Percentiles rank a stretch among this genome's conserved stretches.
Evolutionary conservation across 2,113 vertebrate species (phyloP).

Genomic region (Erythrolamprus reginae): DNA sequence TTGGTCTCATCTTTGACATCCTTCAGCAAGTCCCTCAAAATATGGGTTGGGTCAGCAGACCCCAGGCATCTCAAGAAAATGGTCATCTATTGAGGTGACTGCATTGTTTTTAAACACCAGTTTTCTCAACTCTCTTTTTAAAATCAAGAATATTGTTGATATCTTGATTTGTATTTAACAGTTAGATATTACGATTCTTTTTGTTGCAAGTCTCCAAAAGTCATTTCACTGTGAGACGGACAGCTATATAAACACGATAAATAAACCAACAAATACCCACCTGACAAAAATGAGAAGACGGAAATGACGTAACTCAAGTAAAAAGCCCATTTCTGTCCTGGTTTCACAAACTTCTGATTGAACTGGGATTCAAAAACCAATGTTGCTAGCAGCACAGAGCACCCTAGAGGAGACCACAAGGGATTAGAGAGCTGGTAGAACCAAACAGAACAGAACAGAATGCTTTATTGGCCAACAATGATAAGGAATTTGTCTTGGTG

Average conservation of each 20-base stretch:
- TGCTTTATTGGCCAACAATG: no score
- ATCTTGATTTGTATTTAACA: background rate
- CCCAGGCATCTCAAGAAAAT: background rate
- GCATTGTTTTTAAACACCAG: background rate
- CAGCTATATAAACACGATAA: background rate
- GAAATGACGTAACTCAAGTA: background rate
- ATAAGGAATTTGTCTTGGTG: no score
- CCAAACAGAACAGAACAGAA: no score
- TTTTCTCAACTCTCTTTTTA: background rate
- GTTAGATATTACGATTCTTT: background rate
- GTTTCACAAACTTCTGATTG: no score
- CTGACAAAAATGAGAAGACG: background rate
- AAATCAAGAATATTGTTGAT: background rate
- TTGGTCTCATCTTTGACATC: background rate
- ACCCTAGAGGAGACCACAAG: background rate
- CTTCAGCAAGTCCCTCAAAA: background rate
- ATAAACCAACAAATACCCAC: background rate
- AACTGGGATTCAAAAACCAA: background rate
- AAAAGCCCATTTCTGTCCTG: background rate
- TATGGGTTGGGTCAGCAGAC: background rate
- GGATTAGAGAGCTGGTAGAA: background rate
- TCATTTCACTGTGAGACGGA: background rate
- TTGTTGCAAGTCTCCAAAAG: background rate
- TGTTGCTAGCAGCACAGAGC: background rate
- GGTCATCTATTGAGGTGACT: background rate